phyloP scores from a whole-genome alignment of 2,888 invertebrate genomes.

The Dinocampus coccinellae region DNA sequence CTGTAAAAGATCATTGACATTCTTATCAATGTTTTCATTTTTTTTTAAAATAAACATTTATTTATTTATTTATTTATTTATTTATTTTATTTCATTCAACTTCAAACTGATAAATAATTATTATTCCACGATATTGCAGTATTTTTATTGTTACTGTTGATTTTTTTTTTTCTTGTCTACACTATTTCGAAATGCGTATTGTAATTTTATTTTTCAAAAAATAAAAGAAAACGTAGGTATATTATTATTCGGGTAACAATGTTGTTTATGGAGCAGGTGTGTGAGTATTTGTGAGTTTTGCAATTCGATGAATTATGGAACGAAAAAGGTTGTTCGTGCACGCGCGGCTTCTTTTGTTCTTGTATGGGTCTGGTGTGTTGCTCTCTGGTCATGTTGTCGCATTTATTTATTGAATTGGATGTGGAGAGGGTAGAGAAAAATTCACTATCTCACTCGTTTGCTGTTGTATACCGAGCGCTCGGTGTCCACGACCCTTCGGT shows the following conservation, averaged over 20 bases:
- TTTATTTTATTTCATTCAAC: neutral
- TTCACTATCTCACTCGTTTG: neutral
- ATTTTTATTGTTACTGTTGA: too few relatives aligned
- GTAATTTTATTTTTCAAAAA: neutral
- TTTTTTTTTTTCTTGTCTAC: too few relatives aligned
- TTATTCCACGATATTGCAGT: neutral
- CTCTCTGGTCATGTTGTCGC: constrained; percentile 1
- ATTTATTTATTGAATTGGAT: constrained; percentile 21
- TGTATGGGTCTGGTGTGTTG: neutral
- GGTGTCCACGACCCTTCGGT: neutral
- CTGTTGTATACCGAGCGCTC: neutral
- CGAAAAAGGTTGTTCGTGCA: constrained; percentile 1
- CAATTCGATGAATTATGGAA: constrained; percentile 14
- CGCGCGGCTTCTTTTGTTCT: constrained; percentile 9
- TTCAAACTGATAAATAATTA: neutral
- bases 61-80: neutral
- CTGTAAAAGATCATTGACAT: neutral
- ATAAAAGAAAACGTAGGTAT: too few relatives aligned
- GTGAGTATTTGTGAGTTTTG: constrained; percentile 7
- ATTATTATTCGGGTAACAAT: constrained; percentile 7
- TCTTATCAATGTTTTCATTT: neutral
- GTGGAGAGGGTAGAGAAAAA: neutral
- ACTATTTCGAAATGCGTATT: neutral
- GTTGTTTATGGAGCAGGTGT: neutral
- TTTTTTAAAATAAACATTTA: neutral